Evolutionary conservation across 23 tunicate species (phyloP).

Genomic region (Clavelina lepadiformis): DNA sequence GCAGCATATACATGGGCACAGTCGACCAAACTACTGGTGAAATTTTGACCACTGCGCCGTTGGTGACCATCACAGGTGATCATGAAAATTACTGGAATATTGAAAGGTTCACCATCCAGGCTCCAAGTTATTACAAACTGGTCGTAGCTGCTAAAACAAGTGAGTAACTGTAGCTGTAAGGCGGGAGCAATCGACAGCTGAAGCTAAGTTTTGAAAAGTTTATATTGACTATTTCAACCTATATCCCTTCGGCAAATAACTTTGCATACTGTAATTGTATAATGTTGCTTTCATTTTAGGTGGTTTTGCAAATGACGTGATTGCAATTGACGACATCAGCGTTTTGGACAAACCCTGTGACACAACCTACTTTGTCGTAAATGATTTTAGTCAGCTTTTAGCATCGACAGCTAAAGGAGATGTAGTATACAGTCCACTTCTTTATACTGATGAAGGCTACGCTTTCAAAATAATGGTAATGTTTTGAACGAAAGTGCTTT

Average conservation of each 20-base stretch:
- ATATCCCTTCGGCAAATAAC: no score
- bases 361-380: conserved; percentile 37
- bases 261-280: no score
- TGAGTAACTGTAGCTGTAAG: conserved; percentile 10
- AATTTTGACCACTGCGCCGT: conserved; percentile 18
- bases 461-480: conserved; percentile 53
- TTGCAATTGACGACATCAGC: conserved; percentile 74
- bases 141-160: conserved; percentile 47
- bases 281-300: no score
- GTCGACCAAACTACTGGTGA: conserved; percentile 58
- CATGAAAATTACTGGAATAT: conserved; percentile 54
- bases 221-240: no score
- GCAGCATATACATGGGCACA: conserved; percentile 58
- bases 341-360: conserved; percentile 71
- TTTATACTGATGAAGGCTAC: conserved; percentile 74
- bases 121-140: conserved; percentile 43
- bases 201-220: no score
- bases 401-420: conserved; percentile 25
- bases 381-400: conserved; percentile 21
- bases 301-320: conserved; percentile 23
- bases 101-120: conserved; percentile 44
- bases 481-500: neutral
- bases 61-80: conserved; percentile 33
- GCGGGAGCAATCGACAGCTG: neutral
- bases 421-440: conserved; percentile 15